These are phyloP conservation scores for Anodontia alba DNA, from an alignment of 2,888 invertebrate species.

Conservation along the genomic window DNA sequence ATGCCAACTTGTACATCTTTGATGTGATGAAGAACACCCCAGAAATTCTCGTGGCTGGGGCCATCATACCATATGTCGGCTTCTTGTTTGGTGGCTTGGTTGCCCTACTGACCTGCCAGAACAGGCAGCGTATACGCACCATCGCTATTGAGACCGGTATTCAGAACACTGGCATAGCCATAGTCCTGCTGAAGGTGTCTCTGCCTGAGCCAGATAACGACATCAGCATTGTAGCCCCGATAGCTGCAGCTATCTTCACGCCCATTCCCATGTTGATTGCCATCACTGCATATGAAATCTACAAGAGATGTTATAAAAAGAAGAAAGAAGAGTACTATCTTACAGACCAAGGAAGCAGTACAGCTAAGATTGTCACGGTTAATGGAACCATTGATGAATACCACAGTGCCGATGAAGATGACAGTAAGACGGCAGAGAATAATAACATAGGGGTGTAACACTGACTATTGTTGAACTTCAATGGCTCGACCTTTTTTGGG, in stretches of 20 bases:
- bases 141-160: constrained; percentile 94
- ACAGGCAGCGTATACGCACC: constrained; percentile 86
- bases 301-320: constrained; percentile 63
- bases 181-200: constrained; percentile 82
- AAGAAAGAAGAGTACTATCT: constrained; percentile 42
- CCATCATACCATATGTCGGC: constrained; percentile 85
- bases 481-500: no score
- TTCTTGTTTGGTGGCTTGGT: constrained; percentile 85
- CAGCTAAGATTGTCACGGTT: neutral
- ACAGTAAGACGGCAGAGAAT: neutral
- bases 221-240: constrained; percentile 89
- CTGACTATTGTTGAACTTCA: no score
- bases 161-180: constrained; percentile 91
- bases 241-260: constrained; percentile 78
- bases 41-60: constrained; percentile 81
- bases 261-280: constrained; percentile 78
- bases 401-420: constrained; percentile 7
- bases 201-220: constrained; percentile 78
- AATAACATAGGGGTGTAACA: neutral
- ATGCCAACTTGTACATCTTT: constrained; percentile 85
- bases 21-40: constrained; percentile 79
- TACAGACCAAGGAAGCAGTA: constrained; percentile 33
- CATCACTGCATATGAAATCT: constrained; percentile 64
- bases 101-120: constrained; percentile 80
- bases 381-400: neutral